Evolutionary conservation across 2,888 invertebrate genomes (phyloP).

Genomic region (Arrhopalites spinosus): DNA sequence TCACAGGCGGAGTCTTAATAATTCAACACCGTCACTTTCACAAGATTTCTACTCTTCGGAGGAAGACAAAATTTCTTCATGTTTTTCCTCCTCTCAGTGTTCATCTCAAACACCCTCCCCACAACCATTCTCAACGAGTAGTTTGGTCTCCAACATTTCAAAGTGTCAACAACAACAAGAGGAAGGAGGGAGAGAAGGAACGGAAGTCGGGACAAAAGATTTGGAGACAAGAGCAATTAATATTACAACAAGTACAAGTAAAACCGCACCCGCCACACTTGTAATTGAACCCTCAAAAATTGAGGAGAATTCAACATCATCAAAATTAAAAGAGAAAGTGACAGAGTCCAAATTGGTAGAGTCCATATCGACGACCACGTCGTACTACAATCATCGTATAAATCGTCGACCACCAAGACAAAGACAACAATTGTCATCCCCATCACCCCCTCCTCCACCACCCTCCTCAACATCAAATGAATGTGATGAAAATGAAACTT

Average conservation of each 20-base stretch:
- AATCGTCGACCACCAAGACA: not conserved
- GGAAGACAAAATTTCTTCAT: conserved; percentile 30
- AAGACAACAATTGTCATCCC: conserved; percentile 18
- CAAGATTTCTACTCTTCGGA: conserved; percentile 41
- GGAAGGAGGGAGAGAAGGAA: not conserved
- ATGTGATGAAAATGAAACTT: conserved; percentile 2
- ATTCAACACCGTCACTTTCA: conserved; percentile 37
- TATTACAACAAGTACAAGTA: not conserved
- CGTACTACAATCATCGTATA: not conserved
- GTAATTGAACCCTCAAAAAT: not conserved
- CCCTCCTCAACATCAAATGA: conserved; percentile 18
- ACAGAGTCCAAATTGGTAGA: not conserved
- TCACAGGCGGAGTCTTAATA: conserved; percentile 36
- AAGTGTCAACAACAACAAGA: not conserved
- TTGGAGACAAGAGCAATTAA: not conserved
- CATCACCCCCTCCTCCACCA: conserved; percentile 29
- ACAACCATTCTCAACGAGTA: conserved; percentile 13
- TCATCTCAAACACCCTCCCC: conserved; percentile 33
- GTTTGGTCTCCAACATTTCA: not conserved
- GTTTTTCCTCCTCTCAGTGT: conserved; percentile 36
- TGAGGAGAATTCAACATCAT: not conserved
- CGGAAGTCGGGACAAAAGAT: not conserved
- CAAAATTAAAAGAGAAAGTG: not conserved
- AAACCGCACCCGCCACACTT: not conserved
- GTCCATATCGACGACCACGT: not conserved